Percentiles rank a stretch among this genome's conserved stretches.
phyloP scores from a whole-genome alignment of 2,797 vertebrate species.

The Furcifer pardalis region DNA sequence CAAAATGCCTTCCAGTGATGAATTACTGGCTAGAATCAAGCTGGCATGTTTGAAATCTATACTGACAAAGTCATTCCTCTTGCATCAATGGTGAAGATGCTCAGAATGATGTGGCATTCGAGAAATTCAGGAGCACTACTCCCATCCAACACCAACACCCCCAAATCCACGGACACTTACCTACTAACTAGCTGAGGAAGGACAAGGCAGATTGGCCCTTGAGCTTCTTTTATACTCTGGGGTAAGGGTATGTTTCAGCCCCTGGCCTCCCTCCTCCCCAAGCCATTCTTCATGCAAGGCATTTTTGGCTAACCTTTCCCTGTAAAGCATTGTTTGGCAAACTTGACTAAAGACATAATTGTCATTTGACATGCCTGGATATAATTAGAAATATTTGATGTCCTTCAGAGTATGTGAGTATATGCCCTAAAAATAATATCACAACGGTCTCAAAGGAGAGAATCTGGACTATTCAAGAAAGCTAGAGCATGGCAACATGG shows the following conservation, averaged over 20 bases:
- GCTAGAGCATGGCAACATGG: slow-evolving; percentile 64
- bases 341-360: slow-evolving; percentile 75
- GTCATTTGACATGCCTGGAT: slow-evolving; percentile 80
- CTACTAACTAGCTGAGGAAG: slow-evolving; percentile 73
- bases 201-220: slow-evolving; percentile 64
- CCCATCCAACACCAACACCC: not conserved
- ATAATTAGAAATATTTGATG: slow-evolving; percentile 82
- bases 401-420: slow-evolving; percentile 79
- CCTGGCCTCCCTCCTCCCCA: slow-evolving; percentile 72
- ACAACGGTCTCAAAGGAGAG: slow-evolving; percentile 74
- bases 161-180: slow-evolving; percentile 67
- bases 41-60: slow-evolving; percentile 35
- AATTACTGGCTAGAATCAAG: slow-evolving; percentile 30
- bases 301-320: slow-evolving; percentile 74
- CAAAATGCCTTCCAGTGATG: slow-evolving; percentile 14
- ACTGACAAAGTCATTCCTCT: slow-evolving; percentile 14
- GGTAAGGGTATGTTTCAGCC: slow-evolving; percentile 70
- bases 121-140: slow-evolving; percentile 40
- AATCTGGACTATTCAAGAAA: slow-evolving; percentile 70
- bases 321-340: slow-evolving; percentile 79
- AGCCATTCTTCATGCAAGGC: slow-evolving; percentile 80
- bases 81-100: slow-evolving; percentile 5
- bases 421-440: slow-evolving; percentile 79
- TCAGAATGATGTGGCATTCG: slow-evolving; percentile 1
- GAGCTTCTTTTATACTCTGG: slow-evolving; percentile 72